A percentile compares a stretch with the other conserved stretches of the same genome.
Evolutionary conservation across 2,888 invertebrate genomes (phyloP).

Genomic region (Phengaris arion): DNA sequence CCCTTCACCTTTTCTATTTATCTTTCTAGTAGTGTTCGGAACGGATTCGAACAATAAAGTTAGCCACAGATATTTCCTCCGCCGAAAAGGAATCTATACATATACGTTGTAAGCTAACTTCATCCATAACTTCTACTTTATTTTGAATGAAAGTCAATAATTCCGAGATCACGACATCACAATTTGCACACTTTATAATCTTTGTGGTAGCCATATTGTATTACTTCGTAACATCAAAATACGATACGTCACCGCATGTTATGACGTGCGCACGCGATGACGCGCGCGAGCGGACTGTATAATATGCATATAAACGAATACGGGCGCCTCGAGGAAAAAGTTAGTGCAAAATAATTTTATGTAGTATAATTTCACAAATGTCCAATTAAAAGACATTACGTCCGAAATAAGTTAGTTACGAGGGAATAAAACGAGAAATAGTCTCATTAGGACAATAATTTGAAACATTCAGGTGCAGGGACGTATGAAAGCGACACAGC

Average conservation of each 20-base stretch:
- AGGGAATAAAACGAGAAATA: not conserved
- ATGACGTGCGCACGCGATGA: no score
- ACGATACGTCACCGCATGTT: no score
- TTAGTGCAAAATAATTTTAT: no score
- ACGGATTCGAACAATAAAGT: constrained; percentile 35
- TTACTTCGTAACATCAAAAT: no score
- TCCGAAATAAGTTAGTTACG: not conserved
- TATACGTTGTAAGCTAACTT: constrained; percentile 31
- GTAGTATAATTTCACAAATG: not conserved
- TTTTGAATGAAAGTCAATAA: constrained; percentile 32
- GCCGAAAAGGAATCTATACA: constrained; percentile 34
- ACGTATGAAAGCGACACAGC: not conserved
- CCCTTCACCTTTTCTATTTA: constrained; percentile 28
- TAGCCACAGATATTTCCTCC: constrained; percentile 33
- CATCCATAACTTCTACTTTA: constrained; percentile 37
- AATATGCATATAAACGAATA: no score
- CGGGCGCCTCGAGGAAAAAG: no score
- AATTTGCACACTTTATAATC: no score
- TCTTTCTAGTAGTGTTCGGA: constrained; percentile 22
- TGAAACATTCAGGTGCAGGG: constrained; percentile 5
- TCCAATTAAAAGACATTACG: not conserved
- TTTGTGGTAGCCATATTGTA: constrained; percentile 6
- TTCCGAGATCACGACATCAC: no score
- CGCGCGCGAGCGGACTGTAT: no score
- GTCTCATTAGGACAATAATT: constrained; percentile 9